Percentiles rank a stretch among this genome's conserved stretches.
Conservation (phyloP, 2,888 invertebrate genomes). For the Masnerella sp. region DNA sequence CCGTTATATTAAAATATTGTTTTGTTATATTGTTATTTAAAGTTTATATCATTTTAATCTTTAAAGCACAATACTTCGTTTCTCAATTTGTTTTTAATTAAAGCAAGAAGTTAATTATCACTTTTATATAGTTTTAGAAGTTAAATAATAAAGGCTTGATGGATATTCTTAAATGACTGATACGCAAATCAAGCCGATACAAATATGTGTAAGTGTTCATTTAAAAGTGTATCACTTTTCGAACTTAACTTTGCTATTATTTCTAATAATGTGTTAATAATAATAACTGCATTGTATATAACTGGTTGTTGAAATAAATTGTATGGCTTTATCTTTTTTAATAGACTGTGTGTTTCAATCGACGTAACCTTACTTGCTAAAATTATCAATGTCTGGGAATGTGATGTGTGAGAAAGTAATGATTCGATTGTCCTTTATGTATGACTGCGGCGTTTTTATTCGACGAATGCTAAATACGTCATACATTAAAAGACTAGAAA, state of each 20-base stretch:
- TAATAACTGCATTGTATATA: constrained; percentile 9
- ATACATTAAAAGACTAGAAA: constrained; percentile 56
- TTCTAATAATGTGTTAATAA: not conserved
- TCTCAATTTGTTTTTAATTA: too few relatives aligned
- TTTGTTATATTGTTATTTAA: too few relatives aligned
- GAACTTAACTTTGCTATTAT: not conserved
- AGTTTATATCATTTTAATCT: too few relatives aligned
- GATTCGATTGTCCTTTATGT: constrained; percentile 44
- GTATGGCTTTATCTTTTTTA: constrained; percentile 12
- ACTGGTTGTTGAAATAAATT: constrained; percentile 28
- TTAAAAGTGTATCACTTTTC: constrained; percentile 3
- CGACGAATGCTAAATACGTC: constrained; percentile 31
- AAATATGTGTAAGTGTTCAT: not conserved
- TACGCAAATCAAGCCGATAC: not conserved
- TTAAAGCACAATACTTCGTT: too few relatives aligned
- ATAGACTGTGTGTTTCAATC: not conserved
- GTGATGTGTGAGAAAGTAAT: constrained; percentile 31
- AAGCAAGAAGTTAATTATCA: too few relatives aligned
- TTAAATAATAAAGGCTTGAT: not conserved
- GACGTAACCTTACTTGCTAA: constrained; percentile 6
- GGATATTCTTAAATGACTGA: not conserved
- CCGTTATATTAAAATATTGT: too few relatives aligned
- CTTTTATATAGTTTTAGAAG: too few relatives aligned
- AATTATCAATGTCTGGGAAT: constrained; percentile 20
- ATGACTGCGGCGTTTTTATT: constrained; percentile 47